These are phyloP conservation scores for Butorides virescens DNA, from an alignment of 2,113 vertebrate species.

Conservation along the genomic window DNA sequence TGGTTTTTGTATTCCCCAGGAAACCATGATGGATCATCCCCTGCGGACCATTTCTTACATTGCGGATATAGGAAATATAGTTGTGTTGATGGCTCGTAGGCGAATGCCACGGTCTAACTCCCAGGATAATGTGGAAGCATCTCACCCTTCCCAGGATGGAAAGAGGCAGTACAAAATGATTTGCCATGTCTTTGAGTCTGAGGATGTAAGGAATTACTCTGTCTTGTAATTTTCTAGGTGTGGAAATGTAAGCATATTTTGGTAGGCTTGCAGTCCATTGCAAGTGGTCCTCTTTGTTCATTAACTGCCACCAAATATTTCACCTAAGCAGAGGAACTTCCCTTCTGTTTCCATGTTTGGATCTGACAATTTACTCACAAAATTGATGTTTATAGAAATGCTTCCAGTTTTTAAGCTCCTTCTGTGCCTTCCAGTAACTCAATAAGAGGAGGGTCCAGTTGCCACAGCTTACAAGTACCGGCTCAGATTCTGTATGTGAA, in stretches of 20 bases:
- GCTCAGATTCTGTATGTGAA: not conserved
- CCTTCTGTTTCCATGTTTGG: not conserved
- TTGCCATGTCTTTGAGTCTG: conserved; percentile 97
- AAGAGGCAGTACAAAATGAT: conserved; percentile 99
- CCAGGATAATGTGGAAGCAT: conserved; percentile 89
- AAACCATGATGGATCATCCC: conserved; percentile 98
- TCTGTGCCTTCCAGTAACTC: not conserved
- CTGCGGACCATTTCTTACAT: conserved; percentile 96
- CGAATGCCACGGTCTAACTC: conserved; percentile 90
- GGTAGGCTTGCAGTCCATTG: not conserved
- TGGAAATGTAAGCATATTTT: not conserved
- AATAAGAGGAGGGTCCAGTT: not conserved
- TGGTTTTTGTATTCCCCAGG: conserved; percentile 68
- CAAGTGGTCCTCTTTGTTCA: not conserved
- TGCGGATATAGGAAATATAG: conserved; percentile 95
- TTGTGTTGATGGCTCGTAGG: conserved; percentile 94
- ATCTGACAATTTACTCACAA: not conserved
- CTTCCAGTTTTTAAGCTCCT: not conserved
- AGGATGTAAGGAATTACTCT: conserved; percentile 85
- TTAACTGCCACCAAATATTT: not conserved
- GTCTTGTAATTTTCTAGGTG: not conserved
- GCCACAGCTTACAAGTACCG: not conserved
- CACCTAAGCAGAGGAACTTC: not conserved
- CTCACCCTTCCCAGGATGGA: conserved; percentile 88
- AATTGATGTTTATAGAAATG: not conserved